Base-by-base conservation (phyloP, 1,140 invertebrate species). In the Caenorhabditis inopinata region DNA sequence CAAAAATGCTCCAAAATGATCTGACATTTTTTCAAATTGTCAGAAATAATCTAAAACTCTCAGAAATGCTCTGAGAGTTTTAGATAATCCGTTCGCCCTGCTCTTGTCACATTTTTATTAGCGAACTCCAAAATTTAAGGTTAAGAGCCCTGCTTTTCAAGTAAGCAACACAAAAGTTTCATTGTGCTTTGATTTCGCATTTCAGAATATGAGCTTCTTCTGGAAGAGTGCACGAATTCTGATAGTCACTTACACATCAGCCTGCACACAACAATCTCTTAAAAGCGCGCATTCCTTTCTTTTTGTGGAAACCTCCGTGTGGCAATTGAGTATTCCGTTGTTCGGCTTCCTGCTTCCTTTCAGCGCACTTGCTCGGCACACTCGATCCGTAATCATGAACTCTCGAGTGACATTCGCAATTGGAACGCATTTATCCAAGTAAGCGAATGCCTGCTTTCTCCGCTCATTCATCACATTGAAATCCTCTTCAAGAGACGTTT, bases 191-290 rank as follows among this genome's bases (percentile, higher is more conserved):
- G n/a, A n/a, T n/a, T n/a, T n/a, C n/a, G n/a, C n/a, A n/a, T n/a
- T n/a, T n/a, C n/a, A n/a, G n/a, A n/a, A n/a, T n/a, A n/a, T n/a
- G n/a, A n/a, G n/a, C n/a, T n/a, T n/a, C n/a, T n/a, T n/a, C n/a
- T n/a, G n/a, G n/a, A n/a, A n/a, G n/a, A n/a, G n/a, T n/a, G n/a
- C n/a, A n/a, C n/a, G n/a, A n/a, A n/a, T n/a, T n/a, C n/a, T n/a
- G n/a, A n/a, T n/a, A n/a, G n/a, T n/a, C n/a, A 42, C 58, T 68
- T 5, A 68, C 58, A 68, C 58, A 68, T 68, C 58, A 0, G 58
- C 58, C 32, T 68, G 58, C 16, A 68, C 58, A 68, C 58, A 68
- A 38, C 58, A 68, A 38, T 68, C 58, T 68, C 58, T 68, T 12
- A 68, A 38, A 16, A 68, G 32, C 9, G 58, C 58, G 7, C 58